phyloP scores from a whole-genome alignment of 2,888 invertebrate species.

The Ephialtes manifestator region DNA sequence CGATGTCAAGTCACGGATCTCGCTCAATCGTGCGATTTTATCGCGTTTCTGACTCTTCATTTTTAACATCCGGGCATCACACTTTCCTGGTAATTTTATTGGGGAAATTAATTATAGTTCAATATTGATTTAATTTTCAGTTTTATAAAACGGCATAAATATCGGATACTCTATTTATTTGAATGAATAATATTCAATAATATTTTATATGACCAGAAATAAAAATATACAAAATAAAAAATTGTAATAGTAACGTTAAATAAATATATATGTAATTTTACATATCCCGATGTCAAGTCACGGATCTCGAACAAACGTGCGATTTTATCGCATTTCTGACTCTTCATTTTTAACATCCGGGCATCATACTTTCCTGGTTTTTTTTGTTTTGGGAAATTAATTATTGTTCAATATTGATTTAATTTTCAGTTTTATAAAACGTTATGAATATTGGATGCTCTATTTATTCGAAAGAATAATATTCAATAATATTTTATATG shows the following conservation, averaged over 20 bases:
- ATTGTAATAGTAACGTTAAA: too few species aligned
- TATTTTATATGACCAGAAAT: too few species aligned
- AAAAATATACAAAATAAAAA: too few species aligned
- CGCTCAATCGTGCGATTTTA: background rate
- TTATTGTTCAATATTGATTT: constrained; percentile 1
- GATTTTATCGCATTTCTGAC: background rate
- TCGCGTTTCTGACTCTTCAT: constrained; percentile 25
- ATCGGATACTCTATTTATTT: too few species aligned
- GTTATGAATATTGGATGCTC: background rate
- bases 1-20: constrained; percentile 60
- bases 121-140: background rate
- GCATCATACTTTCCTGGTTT: constrained; percentile 11
- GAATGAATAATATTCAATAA: too few species aligned
- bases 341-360: constrained; percentile 46
- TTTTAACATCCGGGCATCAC: constrained; percentile 30
- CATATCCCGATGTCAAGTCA: too few species aligned
- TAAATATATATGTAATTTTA: too few species aligned
- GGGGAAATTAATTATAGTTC: background rate
- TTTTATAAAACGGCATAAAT: too few species aligned
- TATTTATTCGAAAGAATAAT: background rate
- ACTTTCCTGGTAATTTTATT: background rate
- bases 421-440: background rate
- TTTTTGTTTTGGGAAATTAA: background rate
- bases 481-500: background rate
- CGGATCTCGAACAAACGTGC: too few species aligned